Base-by-base conservation (phyloP, 2,797 vertebrate species). In the Ctenochaetus hawaiiensis region DNA sequence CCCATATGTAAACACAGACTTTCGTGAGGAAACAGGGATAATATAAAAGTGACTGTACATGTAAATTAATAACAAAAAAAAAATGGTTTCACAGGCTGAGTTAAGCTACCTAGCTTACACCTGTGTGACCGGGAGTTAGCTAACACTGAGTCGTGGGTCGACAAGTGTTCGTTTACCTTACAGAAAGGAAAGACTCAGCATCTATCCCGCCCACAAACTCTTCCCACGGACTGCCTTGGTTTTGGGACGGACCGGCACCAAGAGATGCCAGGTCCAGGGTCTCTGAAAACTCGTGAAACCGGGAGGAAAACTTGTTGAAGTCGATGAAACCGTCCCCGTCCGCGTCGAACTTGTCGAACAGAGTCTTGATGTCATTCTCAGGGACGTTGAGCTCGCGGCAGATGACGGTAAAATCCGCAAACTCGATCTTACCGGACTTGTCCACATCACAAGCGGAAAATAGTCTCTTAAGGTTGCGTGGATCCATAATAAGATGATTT, bases 271-370 rank as follows among this genome's bases (percentile, higher is more conserved):
- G 39, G 72, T 94, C 83, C 52, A 95, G 69, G 3, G 87, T 83
- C 67, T 92, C 91, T 0, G 95, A 96, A 8, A 95, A 93, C 82
- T 96, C 94, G 60, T 85, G 87, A 65, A 95, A 96, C 49, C 92
- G 86, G 63, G 92, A 93, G 0, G 93, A 92, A 39, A 96, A 96
- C 48, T 88, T 89, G 67, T 44, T 80, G 87, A 92, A 96, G 89
- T 95, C 93, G 65, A 96, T 95, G 56, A 49, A 91, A 3, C 95
- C 96, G 51, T 95, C 93, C 13, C 70, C 60, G 52, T 92, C 90
- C 62, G 89, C 68, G 60, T 93, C 95, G 67, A 96, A 94, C 85
- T 92, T 92, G 57, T 83, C 82, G 59, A 96, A 96, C 60, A 96
- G 78, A 9, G 87, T 76, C 17, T 44, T 57, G 6, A 93, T 85